Percentiles rank a stretch among this genome's conserved stretches.
Evolutionary conservation across 2,797 vertebrate genomes (phyloP).

Genomic region (Graptemys geographica): DNA sequence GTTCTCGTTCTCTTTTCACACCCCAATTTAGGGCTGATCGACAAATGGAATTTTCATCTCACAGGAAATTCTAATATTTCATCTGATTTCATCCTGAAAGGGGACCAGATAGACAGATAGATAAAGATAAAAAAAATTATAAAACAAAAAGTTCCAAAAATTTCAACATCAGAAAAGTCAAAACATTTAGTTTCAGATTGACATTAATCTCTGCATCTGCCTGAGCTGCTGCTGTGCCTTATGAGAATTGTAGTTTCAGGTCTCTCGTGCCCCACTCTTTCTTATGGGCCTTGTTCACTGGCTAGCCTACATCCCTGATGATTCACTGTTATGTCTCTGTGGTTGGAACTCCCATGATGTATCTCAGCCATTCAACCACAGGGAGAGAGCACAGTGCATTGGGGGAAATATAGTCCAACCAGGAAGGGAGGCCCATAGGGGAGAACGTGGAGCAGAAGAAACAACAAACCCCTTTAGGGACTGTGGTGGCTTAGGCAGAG

Average conservation of each 20-base stretch:
- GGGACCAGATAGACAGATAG: neutral
- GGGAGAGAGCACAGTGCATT: neutral
- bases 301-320: neutral
- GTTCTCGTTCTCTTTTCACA: neutral
- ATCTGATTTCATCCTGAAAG: neutral
- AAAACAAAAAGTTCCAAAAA: neutral
- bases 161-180: neutral
- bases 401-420: neutral
- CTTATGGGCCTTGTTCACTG: neutral
- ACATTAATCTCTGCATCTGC: neutral
- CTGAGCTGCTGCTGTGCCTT: neutral
- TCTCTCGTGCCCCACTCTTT: rapidly evolving
- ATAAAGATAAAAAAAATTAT: neutral
- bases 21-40: neutral
- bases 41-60: neutral
- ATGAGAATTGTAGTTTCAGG: neutral
- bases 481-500: neutral
- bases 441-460: neutral
- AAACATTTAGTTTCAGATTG: neutral
- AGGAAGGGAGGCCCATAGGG: neutral
- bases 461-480: neutral
- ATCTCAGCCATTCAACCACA: neutral
- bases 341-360: no score
- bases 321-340: neutral
- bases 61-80: neutral